phyloP scores from a whole-genome alignment of 2,888 invertebrate species.

The Drosophila limbata region DNA sequence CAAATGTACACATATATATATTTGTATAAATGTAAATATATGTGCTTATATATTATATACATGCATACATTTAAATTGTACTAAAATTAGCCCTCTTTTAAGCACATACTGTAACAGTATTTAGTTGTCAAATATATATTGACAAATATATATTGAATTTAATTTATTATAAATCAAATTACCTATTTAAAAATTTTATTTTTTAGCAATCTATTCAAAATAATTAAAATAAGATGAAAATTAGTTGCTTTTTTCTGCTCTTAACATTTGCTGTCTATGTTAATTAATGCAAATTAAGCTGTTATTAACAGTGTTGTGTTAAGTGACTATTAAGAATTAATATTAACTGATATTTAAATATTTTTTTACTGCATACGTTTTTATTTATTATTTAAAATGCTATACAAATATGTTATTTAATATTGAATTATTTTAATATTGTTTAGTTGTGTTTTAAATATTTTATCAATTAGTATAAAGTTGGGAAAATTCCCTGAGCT shows the following conservation, averaged over 20 bases:
- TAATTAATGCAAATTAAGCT: neutral
- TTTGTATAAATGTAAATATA: neutral
- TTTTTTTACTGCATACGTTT: neutral
- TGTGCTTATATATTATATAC: constrained; percentile 9
- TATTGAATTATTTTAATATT: too few relatives aligned
- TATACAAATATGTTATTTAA: too few relatives aligned
- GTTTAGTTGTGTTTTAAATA: too few relatives aligned
- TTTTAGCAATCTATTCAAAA: neutral
- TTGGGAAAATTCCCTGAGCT: too few relatives aligned
- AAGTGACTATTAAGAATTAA: neutral
- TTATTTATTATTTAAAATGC: neutral
- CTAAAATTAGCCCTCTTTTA: constrained; percentile 3
- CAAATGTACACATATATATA: constrained; percentile 7
- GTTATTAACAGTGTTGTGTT: neutral
- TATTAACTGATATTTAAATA: neutral
- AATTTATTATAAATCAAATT: neutral
- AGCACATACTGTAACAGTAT: neutral
- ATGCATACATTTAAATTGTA: constrained; percentile 1
- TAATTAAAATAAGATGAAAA: neutral
- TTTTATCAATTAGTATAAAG: too few relatives aligned
- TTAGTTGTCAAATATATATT: neutral
- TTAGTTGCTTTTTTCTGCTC: too few relatives aligned
- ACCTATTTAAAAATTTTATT: neutral
- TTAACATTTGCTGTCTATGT: neutral
- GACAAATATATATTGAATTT: constrained; percentile 4